Percentiles rank a stretch among this genome's conserved stretches.
Conservation (phyloP, 2,888 invertebrate species). For the Pandemis corylana region DNA sequence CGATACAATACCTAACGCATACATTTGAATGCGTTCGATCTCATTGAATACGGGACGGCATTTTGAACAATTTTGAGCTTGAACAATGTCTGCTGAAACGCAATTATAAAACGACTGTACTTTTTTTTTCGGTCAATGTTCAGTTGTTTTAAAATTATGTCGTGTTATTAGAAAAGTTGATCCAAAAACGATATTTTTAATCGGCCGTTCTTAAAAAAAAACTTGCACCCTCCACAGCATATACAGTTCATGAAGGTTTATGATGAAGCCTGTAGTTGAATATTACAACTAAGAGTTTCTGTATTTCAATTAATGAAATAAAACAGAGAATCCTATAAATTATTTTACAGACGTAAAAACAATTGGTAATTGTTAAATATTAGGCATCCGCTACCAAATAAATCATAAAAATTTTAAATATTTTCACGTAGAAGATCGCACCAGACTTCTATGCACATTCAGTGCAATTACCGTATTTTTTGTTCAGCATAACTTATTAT, state of each 20-base stretch:
- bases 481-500: background rate
- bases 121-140: background rate
- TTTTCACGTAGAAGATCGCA: background rate
- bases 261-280: no score
- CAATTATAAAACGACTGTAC: background rate
- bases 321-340: no score
- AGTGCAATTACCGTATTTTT: background rate
- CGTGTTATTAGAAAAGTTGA: no score
- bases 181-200: background rate
- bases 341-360: no score
- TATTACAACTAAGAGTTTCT: background rate
- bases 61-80: background rate
- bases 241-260: no score
- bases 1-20: conserved; percentile 38
- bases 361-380: no score
- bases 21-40: conserved; percentile 16
- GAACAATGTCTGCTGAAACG: background rate
- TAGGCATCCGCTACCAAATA: no score
- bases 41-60: conserved; percentile 1
- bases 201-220: background rate
- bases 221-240: background rate
- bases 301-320: no score
- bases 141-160: no score
- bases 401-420: no score
- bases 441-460: background rate